Conservation (phyloP, 2,888 invertebrate genomes). For the Euspilapteryx auroguttella region DNA sequence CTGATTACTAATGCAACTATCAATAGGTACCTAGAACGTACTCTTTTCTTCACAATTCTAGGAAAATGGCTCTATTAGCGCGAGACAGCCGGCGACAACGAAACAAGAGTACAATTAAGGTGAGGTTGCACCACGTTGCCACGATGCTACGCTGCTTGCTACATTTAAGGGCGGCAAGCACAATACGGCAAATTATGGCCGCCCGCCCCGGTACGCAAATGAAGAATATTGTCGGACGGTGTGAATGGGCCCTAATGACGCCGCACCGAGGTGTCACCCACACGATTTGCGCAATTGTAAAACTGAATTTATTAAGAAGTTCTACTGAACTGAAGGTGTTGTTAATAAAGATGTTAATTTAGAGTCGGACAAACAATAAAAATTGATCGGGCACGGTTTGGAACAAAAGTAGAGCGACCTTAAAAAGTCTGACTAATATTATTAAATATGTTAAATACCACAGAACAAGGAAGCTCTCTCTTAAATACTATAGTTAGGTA, state of each 20-base stretch:
- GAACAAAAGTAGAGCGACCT: no score
- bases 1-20: no score
- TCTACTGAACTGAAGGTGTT: not conserved
- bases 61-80: not conserved
- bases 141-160: conserved; percentile 23
- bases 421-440: no score
- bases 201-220: conserved; percentile 44
- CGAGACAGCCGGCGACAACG: conserved; percentile 5
- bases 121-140: conserved; percentile 40
- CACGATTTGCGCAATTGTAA: conserved; percentile 43
- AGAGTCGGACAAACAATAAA: no score
- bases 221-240: conserved; percentile 58
- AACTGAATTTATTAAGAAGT: conserved; percentile 4
- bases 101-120: conserved; percentile 57
- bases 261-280: conserved; percentile 29
- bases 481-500: no score
- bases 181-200: conserved; percentile 53
- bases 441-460: no score
- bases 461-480: no score
- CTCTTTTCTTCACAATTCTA: no score
- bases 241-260: conserved; percentile 58
- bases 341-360: not conserved
- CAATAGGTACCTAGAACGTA: no score
- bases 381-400: no score
- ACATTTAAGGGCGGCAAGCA: conserved; percentile 30